These are phyloP conservation scores for Spodoptera littoralis DNA, from an alignment of 2,888 invertebrate species.

Conservation along the genomic window DNA sequence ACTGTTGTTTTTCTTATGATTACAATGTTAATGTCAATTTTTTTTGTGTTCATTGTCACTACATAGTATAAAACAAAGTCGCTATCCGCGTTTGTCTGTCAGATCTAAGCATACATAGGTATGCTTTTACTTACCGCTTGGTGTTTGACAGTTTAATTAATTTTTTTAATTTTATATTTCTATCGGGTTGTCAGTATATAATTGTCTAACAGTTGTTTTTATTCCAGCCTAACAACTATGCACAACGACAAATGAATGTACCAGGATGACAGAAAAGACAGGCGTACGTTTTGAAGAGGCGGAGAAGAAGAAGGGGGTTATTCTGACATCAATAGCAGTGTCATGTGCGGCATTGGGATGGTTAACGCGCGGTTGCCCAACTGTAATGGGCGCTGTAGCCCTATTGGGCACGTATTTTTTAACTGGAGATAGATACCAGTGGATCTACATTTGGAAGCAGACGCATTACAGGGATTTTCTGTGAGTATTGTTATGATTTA, in stretches of 20 bases:
- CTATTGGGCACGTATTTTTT: constrained; percentile 74
- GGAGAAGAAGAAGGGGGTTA: constrained; percentile 70
- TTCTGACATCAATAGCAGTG: constrained; percentile 68
- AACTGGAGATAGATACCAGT: constrained; percentile 84
- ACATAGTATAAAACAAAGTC: too few species aligned
- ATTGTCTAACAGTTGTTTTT: constrained; percentile 3
- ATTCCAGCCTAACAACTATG: constrained; percentile 61
- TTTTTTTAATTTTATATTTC: too few species aligned
- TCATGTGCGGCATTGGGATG: constrained; percentile 68
- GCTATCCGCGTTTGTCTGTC: too few species aligned
- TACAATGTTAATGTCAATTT: too few species aligned
- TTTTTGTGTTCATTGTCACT: too few species aligned
- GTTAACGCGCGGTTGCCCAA: constrained; percentile 66
- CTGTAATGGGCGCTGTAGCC: constrained; percentile 65
- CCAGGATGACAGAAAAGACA: constrained; percentile 82
- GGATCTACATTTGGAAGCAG: constrained; percentile 84
- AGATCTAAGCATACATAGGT: too few species aligned
- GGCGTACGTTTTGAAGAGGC: constrained; percentile 83
- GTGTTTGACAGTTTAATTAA: too few species aligned
- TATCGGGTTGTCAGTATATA: too few species aligned
- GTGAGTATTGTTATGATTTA: constrained; percentile 68
- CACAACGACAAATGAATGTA: constrained; percentile 60
- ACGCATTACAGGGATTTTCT: constrained; percentile 78
- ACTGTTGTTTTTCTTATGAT: too few species aligned
- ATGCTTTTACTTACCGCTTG: too few species aligned